Conservation (phyloP, 1,140 invertebrate species). For the Drosophila orena region DNA sequence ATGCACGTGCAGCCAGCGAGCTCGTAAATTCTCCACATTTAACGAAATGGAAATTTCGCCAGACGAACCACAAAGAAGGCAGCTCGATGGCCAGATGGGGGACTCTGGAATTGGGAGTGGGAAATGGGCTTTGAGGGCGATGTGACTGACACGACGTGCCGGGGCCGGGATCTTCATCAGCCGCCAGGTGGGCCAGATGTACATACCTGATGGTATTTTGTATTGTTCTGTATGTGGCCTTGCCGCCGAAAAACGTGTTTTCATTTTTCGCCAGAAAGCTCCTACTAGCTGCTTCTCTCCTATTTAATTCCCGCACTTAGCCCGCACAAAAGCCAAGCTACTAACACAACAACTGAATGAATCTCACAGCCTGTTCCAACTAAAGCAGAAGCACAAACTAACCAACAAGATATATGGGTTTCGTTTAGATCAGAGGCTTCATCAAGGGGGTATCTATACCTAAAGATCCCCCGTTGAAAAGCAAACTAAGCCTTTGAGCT, state of each 20-base stretch:
- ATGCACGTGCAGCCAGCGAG: slow-evolving; percentile 64
- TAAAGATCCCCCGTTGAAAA: neutral
- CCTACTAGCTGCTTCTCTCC: slow-evolving; percentile 37
- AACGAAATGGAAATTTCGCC: slow-evolving; percentile 71
- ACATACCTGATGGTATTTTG: slow-evolving; percentile 8
- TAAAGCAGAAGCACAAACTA: slow-evolving; percentile 33
- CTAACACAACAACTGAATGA: slow-evolving; percentile 29
- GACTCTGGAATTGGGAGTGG: neutral
- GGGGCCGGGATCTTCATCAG: slow-evolving; percentile 29
- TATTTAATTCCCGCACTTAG: slow-evolving; percentile 43
- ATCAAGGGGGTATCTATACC: neutral
- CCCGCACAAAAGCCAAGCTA: slow-evolving; percentile 16
- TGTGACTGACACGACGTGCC: slow-evolving; percentile 22
- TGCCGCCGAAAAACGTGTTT: slow-evolving; percentile 50
- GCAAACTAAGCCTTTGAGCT: slow-evolving; percentile 5
- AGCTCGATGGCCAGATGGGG: slow-evolving; percentile 10
- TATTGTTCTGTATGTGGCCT: slow-evolving; percentile 27
- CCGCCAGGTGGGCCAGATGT: slow-evolving; percentile 31
- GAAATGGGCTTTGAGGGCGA: neutral
- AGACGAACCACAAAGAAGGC: slow-evolving; percentile 39
- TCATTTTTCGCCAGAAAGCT: slow-evolving; percentile 39
- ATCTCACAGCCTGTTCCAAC: slow-evolving; percentile 13
- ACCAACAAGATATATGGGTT: slow-evolving; percentile 31
- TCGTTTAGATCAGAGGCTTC: neutral
- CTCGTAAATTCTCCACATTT: slow-evolving; percentile 74